A percentile compares a stretch with the other conserved stretches of the same genome.
Conservation (phyloP, 1,140 invertebrate genomes). For the Lepidostoma basale region DNA sequence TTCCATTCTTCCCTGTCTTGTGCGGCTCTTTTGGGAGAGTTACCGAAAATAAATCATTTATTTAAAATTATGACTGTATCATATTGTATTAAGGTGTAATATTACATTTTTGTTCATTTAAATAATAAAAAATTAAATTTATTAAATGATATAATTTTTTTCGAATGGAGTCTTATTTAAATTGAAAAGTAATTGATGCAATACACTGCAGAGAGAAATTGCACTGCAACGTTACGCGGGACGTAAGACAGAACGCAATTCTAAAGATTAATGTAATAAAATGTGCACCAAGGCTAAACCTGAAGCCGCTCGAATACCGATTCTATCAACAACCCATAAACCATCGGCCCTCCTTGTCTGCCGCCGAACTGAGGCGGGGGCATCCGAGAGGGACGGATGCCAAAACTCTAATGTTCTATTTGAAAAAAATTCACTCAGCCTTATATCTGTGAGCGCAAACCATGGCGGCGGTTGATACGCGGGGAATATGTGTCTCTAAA, state of each 20-base stretch:
- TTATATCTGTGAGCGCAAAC: slow-evolving; percentile 46
- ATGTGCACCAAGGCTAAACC: slow-evolving; percentile 59
- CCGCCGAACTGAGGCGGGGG: slow-evolving; percentile 50
- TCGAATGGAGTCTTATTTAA: too few relatives aligned
- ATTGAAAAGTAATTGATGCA: too few relatives aligned
- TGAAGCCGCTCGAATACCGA: slow-evolving; percentile 57
- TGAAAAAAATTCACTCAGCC: slow-evolving; percentile 44
- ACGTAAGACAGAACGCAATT: slow-evolving; percentile 47
- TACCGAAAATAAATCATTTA: too few relatives aligned
- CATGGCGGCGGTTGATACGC: slow-evolving; percentile 55
- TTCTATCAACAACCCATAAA: slow-evolving; percentile 64
- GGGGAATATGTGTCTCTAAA: slow-evolving; percentile 48
- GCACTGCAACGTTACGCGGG: slow-evolving; percentile 27
- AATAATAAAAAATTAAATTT: too few relatives aligned
- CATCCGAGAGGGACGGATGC: slow-evolving; percentile 58
- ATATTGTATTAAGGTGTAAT: too few relatives aligned
- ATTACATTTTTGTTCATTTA: too few relatives aligned
- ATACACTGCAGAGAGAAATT: not conserved
- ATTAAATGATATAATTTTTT: too few relatives aligned
- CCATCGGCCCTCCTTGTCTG: slow-evolving; percentile 61
- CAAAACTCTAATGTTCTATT: slow-evolving; percentile 61
- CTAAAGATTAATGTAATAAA: slow-evolving; percentile 50
- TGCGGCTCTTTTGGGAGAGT: too few relatives aligned
- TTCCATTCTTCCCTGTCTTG: too few relatives aligned
- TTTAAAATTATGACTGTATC: too few relatives aligned